Conservation (phyloP, 2,888 invertebrate species). For the Pyrochroa serraticornis region DNA sequence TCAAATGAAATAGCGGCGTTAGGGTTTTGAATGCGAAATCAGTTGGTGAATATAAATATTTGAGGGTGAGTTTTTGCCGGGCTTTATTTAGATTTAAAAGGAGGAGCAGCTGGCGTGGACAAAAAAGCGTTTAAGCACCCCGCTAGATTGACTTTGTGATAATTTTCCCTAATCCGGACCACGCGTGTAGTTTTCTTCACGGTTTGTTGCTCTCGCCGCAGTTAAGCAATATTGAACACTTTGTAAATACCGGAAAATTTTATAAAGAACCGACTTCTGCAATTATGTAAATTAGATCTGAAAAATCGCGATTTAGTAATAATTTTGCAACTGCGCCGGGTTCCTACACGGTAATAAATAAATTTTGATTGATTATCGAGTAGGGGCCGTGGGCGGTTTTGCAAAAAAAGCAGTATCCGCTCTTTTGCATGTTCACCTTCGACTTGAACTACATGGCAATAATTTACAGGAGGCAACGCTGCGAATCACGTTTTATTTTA, state of each 20-base stretch:
- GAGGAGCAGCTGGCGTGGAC: slow-evolving; percentile 20
- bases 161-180: slow-evolving; percentile 17
- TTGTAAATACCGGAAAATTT: too few species aligned
- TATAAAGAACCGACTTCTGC: background rate
- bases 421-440: slow-evolving; percentile 12
- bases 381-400: slow-evolving; percentile 6
- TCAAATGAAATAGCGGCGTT: background rate
- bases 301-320: background rate
- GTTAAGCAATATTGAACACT: background rate
- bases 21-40: background rate
- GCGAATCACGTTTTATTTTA: too few species aligned
- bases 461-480: too few species aligned
- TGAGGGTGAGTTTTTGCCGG: slow-evolving; percentile 21
- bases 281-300: background rate
- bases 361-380: slow-evolving; percentile 3
- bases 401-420: slow-evolving; percentile 4
- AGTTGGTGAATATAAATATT: slow-evolving; percentile 17
- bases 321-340: background rate
- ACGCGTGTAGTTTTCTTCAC: background rate
- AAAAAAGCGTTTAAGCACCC: slow-evolving; percentile 5
- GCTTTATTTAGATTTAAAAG: slow-evolving; percentile 29
- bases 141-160: slow-evolving; percentile 14
- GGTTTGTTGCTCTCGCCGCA: slow-evolving; percentile 4
- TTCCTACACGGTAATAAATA: slow-evolving; percentile 2
- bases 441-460: slow-evolving; percentile 4